Evolutionary conservation across 2,888 invertebrate genomes (phyloP), one percentile per base, ranked within the genome.

Genomic region (Polyploca ridens): DNA sequence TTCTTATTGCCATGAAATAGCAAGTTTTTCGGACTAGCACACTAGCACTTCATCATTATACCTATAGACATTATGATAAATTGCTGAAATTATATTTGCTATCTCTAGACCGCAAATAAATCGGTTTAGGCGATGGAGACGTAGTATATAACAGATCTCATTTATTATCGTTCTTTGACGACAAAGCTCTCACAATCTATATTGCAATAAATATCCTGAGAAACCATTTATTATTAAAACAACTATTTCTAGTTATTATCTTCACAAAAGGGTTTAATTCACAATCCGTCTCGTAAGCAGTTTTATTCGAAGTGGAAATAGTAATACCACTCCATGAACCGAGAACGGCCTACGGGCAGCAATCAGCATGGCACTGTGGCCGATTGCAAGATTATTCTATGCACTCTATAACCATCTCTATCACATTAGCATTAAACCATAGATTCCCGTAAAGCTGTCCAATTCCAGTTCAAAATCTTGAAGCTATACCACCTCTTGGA

Each of bases 331-430:
- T 73, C 41, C 41, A 41, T 41, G 69, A 72, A 73, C 74, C 73
- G 76, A 77, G 84, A 78, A 81, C 76, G 72, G 84, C 87, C 85
- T 81, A 76, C 76, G 78, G 85, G 70, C 79, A 77, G 74, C 78
- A 79, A 85, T 86, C 84, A 78, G 69, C 77, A 77, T 75, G 76
- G 75, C 67, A 71, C 66, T 66, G 64, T 67, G 69, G 63, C 64
- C 62, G 61, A 63, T 57, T 69, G 65, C 62, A 64, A n/a, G 41
- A 35, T 63, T 59, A n/a, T 14, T 19, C 35, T 19, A 27, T 65
- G 58, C 72, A 77, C 6, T 11, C 71, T 10, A 84, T 82, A 84
- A 71, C 63, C 66, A 69, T 70, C 79, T 73, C 70, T 84, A 74
- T 57, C n/a, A 2, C 44, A 27, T 14, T 3, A 5, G 7, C 3